Evolutionary conservation across 2,797 vertebrate species (phyloP).

Genomic region (Valencia hispanica): DNA sequence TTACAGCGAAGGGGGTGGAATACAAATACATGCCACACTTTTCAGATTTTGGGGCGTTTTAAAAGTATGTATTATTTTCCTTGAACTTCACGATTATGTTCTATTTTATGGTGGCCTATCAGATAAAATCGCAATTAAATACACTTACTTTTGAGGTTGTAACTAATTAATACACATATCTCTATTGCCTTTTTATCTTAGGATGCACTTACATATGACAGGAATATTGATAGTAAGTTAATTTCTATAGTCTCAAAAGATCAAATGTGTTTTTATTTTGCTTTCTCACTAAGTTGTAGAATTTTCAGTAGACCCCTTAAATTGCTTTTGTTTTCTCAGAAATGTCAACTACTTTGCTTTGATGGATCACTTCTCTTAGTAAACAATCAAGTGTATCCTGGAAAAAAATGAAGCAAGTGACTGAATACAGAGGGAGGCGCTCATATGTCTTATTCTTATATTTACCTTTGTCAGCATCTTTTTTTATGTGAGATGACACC

Average conservation of each 20-base stretch:
- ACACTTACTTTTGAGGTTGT: background rate
- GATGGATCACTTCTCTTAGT: slow-evolving; percentile 60
- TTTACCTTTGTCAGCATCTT: background rate
- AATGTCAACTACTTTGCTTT: slow-evolving; percentile 55
- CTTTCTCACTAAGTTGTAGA: slow-evolving; percentile 20
- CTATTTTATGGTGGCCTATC: background rate
- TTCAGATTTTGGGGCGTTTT: background rate
- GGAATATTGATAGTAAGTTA: background rate
- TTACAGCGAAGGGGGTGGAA: background rate
- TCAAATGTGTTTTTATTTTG: background rate
- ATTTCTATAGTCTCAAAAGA: background rate
- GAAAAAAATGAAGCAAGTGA: slow-evolving; percentile 46
- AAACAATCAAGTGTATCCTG: slow-evolving; percentile 63
- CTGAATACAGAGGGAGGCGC: slow-evolving; percentile 59
- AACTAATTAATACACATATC: background rate
- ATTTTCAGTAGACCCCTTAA: slow-evolving; percentile 35
- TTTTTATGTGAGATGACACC: background rate
- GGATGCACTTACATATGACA: too few species aligned
- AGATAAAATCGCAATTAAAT: background rate
- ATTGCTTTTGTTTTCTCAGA: slow-evolving; percentile 40
- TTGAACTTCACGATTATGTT: background rate
- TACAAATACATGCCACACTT: background rate
- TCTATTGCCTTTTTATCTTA: background rate
- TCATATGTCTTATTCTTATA: slow-evolving; percentile 56
- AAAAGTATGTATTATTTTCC: background rate